Conservation (phyloP, 2,113 vertebrate genomes). For the Agelaius phoeniceus region DNA sequence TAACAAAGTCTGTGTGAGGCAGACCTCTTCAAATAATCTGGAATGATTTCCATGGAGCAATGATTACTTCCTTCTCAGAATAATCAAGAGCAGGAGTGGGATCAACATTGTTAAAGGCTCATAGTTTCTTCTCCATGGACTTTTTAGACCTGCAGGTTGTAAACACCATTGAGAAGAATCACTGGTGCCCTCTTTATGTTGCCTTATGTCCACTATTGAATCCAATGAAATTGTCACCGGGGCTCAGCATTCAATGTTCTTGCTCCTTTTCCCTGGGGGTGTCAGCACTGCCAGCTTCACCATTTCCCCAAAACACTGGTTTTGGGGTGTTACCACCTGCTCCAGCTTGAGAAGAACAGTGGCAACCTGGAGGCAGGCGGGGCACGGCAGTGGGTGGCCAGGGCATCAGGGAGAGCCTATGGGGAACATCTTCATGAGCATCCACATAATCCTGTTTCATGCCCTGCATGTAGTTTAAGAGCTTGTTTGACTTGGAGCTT, state of each 20-base stretch:
- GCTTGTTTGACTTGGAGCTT: background rate
- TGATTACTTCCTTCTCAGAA: background rate
- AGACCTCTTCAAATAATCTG: background rate
- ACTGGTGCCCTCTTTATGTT: background rate
- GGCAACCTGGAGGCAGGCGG: background rate
- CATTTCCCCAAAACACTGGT: background rate
- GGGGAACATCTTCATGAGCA: rapidly evolving
- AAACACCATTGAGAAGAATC: background rate
- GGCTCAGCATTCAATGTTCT: background rate
- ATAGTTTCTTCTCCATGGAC: background rate
- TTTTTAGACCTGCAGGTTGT: background rate
- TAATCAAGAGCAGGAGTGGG: background rate
- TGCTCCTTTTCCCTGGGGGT: background rate
- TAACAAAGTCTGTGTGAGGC: background rate
- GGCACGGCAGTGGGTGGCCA: background rate
- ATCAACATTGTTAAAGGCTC: background rate
- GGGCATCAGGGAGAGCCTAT: background rate
- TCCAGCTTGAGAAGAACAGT: background rate
- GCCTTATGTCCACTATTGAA: background rate
- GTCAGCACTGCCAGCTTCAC: background rate
- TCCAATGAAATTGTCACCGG: background rate
- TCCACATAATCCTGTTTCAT: rapidly evolving
- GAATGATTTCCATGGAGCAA: background rate
- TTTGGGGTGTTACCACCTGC: background rate
- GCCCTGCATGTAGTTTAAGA: background rate